Base-by-base conservation (phyloP, 2,797 vertebrate species). In the Acestrorhynchus altus region DNA sequence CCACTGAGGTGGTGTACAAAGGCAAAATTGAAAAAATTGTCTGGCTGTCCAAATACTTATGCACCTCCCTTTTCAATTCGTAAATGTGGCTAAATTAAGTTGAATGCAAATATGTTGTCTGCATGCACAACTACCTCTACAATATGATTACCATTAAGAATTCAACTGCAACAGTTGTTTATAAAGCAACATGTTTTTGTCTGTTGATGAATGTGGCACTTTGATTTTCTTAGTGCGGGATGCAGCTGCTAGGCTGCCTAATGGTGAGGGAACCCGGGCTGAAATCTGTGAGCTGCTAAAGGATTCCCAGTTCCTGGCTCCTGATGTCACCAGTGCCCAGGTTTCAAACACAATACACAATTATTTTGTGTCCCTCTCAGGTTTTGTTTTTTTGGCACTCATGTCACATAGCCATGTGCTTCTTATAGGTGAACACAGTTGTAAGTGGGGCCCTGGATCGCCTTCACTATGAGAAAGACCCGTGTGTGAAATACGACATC, bases 311-410 rank as follows among this genome's bases (percentile, higher is more conserved):
- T 99, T 99, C 88, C 92, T 99, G 4, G 98, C 98, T 39, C 96
- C 98, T 0, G 98, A 99, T 83, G 98, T 99, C 88, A 99, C 98
- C n/a, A 98, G 97, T 81, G 96, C 98, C 84, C 98, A 99, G 89
- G 98, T 98, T 70, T 22, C 15, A 18, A 31, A 49, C 35, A 2
- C n/a, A 28, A 8, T 7, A n/a, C 20, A 74, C 40, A 40, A 56
- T 24, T n/a, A 4, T 24, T 56, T 10, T 54, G 8, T 49, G 20
- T 68, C 15, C 15, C 12, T 73, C 13, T 18, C 16, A 1, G 47
- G 11, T 56, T 67, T 35, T 7, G 0, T 20, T 56, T 46, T 24
- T 51, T 47, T 4, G n/a, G n/a, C 20, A 40, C 35, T 8, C 22
- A 71, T 52, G 40, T 22, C 18, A 66, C 18, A 4, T 7, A 12